Conservation (phyloP, 2,113 vertebrate species). For the Alces alces region DNA sequence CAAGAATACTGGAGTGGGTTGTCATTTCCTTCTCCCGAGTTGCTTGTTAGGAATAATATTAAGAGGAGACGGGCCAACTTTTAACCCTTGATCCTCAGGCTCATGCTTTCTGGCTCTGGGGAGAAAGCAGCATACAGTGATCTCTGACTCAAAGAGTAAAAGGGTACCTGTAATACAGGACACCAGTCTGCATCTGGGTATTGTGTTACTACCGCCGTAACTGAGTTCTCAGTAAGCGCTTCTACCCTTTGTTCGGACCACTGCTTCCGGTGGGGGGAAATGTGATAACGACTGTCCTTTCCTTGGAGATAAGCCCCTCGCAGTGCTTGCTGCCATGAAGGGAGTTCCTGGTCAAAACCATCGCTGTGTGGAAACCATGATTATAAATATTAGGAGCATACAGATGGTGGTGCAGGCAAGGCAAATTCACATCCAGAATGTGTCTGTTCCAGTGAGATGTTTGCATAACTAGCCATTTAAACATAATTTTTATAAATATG, state of each 20-base stretch:
- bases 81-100: neutral
- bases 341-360: neutral
- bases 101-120: neutral
- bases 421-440: neutral
- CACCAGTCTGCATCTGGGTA: neutral
- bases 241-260: too few relatives aligned
- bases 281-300: neutral
- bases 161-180: neutral
- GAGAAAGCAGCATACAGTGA: accelerated
- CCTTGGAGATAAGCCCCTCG: neutral
- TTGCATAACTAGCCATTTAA: neutral
- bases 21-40: neutral
- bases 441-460: neutral
- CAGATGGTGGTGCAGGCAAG: neutral
- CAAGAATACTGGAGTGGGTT: neutral
- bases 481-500: neutral
- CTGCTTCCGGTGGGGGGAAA: neutral
- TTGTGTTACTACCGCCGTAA: neutral
- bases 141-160: neutral
- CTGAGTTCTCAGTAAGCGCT: neutral
- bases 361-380: neutral
- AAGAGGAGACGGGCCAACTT: neutral
- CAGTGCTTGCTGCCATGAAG: neutral
- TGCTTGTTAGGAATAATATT: neutral
- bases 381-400: neutral